Conservation (phyloP, 2,888 invertebrate genomes). For the Rutpela maculata region DNA sequence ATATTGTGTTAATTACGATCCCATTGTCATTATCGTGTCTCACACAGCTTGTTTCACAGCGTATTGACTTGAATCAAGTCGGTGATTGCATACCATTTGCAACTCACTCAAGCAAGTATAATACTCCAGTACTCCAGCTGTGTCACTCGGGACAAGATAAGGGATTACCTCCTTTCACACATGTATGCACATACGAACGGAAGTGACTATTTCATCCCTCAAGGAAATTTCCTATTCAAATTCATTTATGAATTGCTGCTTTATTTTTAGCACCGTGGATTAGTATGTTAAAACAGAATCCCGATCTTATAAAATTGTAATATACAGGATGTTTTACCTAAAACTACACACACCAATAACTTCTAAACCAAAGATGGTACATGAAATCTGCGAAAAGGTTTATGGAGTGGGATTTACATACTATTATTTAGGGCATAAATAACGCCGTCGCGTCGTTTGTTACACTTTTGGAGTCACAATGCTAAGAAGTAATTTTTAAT, state of each 20-base stretch:
- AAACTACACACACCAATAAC: no score
- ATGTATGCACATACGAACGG: not conserved
- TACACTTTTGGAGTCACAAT: no score
- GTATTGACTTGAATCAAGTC: slow-evolving; percentile 8
- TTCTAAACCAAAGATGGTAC: no score
- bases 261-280: no score
- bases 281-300: no score
- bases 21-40: not conserved
- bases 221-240: not conserved
- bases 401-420: no score
- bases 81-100: slow-evolving; percentile 1
- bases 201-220: not conserved
- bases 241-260: not conserved
- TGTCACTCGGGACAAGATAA: slow-evolving; percentile 15
- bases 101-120: slow-evolving; percentile 17
- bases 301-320: no score
- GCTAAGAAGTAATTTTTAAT: no score
- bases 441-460: no score
- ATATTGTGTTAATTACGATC: not conserved
- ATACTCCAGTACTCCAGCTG: slow-evolving; percentile 15
- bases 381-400: no score
- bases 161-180: slow-evolving; percentile 17
- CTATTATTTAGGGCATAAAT: no score
- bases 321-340: no score
- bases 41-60: not conserved